Base-by-base conservation (phyloP, 2,797 vertebrate genomes). In the Pangasius macronema region DNA sequence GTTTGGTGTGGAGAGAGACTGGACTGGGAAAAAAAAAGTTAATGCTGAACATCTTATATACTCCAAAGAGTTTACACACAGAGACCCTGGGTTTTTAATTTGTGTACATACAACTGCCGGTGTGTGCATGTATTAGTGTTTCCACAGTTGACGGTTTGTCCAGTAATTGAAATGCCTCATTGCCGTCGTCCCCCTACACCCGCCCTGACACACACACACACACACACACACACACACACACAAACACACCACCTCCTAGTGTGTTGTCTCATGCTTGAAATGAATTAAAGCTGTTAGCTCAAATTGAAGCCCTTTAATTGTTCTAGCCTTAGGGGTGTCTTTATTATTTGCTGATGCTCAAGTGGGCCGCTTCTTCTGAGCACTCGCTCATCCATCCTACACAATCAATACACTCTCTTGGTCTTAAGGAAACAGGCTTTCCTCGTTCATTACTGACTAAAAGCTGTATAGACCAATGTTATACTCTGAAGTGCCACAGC, bases 271-370 rank as follows among this genome's bases (percentile, higher is more conserved):
- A 55, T 87, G 77, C 84, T 84, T 85, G 86, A 91, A 91, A 92
- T 91, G 87, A 90, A 91, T 89, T 91, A 87, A 88, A 87, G 85
- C 88, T 65, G 88, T 90, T 89, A 84, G 76, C 77, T 75, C 84
- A 91, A 88, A 89, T 67, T 89, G 82, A 91, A 86, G 87, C 72
- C 18, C 86, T 92, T 90, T 91, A 90, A 92, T 91, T 91, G 88
- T 83, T 86, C 82, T 36, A 57, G 85, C 85, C 89, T 89, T 72
- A 57, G 84, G 86, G 86, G 83, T 90, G 87, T 91, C 89, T 90
- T 84, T 90, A 88, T 88, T 91, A 88, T 88, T 86, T 86, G 85
- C 87, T 89, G 79, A 82, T 82, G 86, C 82, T 89, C 61, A 59
- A 90, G 81, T 88, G 86, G 88, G 85, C 63, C 7, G 46, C 53